Percentiles rank a stretch among this genome's conserved stretches.
These are phyloP conservation scores for Alcis repandata DNA, from an alignment of 2,888 invertebrate genomes.

Conservation along the genomic window DNA sequence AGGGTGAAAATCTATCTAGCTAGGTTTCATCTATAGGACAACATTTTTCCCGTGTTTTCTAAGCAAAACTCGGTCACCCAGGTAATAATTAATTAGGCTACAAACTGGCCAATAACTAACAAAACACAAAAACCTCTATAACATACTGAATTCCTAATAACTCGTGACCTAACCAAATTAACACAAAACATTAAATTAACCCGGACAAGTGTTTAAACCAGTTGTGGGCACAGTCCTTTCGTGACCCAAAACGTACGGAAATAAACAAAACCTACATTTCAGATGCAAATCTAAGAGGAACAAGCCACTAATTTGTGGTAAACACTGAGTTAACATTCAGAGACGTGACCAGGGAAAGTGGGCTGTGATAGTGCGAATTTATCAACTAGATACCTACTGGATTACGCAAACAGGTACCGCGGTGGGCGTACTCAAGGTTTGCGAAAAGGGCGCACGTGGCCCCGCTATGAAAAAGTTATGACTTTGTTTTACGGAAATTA, in stretches of 20 bases:
- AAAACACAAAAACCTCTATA: conserved; percentile 18
- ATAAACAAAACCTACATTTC: conserved; percentile 34
- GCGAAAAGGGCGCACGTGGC: not conserved
- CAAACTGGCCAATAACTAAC: conserved; percentile 8
- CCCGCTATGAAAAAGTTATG: not conserved
- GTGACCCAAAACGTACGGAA: conserved; percentile 35
- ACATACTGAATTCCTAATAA: conserved; percentile 15
- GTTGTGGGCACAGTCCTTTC: conserved; percentile 31
- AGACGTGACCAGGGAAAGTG: conserved; percentile 76
- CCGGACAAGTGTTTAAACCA: conserved; percentile 29
- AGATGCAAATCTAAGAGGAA: conserved; percentile 40
- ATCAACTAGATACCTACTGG: conserved; percentile 58
- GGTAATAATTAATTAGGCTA: too few relatives aligned
- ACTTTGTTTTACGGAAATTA: not conserved
- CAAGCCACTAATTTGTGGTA: conserved; percentile 51
- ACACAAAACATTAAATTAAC: conserved; percentile 29
- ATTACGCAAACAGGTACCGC: conserved; percentile 42
- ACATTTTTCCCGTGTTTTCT: too few relatives aligned
- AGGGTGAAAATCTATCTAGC: too few relatives aligned
- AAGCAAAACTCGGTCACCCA: too few relatives aligned
- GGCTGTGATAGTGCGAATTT: conserved; percentile 59
- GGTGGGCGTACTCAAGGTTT: conserved; percentile 4
- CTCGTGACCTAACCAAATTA: conserved; percentile 34
- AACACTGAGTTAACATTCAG: conserved; percentile 46
- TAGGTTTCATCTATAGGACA: too few relatives aligned